Evolutionary conservation across 1,140 invertebrate genomes (phyloP).

Genomic region (Drosophila pruinosa): DNA sequence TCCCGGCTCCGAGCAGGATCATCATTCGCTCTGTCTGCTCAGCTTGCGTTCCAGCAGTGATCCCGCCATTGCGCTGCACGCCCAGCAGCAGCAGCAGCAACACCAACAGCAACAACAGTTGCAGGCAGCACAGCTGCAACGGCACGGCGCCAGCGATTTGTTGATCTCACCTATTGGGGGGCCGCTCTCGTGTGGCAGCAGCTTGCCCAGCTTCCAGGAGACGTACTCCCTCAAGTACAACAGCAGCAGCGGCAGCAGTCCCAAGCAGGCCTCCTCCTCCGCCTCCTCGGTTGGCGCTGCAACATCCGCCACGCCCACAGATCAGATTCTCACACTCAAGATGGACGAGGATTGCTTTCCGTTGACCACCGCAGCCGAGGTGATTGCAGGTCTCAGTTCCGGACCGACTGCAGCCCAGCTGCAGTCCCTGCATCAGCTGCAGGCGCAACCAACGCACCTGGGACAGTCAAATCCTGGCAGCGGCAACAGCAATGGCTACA

Average conservation of each 20-base stretch:
- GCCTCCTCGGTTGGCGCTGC: slow-evolving; percentile 3
- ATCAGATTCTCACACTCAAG: slow-evolving; percentile 85
- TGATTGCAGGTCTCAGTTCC: slow-evolving; percentile 69
- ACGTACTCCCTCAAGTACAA: slow-evolving; percentile 89
- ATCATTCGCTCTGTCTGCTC: slow-evolving; percentile 65
- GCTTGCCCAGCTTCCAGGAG: slow-evolving; percentile 93
- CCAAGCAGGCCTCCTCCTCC: slow-evolving; percentile 39
- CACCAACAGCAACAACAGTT: slow-evolving; percentile 49
- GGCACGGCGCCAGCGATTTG: too few relatives aligned
- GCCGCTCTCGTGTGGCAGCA: slow-evolving; percentile 84
- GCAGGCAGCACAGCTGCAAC: slow-evolving; percentile 50
- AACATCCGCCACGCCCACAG: slow-evolving; percentile 56
- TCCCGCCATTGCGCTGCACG: slow-evolving; percentile 76
- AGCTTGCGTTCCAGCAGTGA: slow-evolving; percentile 78
- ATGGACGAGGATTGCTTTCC: slow-evolving; percentile 91
- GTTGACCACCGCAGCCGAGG: slow-evolving; percentile 84
- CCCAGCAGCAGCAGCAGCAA: slow-evolving; percentile 58
- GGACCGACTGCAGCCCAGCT: slow-evolving; percentile 37
- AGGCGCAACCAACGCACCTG: slow-evolving; percentile 21
- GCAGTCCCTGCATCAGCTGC: slow-evolving; percentile 62
- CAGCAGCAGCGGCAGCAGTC: slow-evolving; percentile 60
- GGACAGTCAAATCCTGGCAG: slow-evolving; percentile 22
- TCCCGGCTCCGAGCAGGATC: slow-evolving; percentile 75
- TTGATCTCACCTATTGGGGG: slow-evolving; percentile 70
- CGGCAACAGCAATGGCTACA: slow-evolving; percentile 56